Evolutionary conservation across 1,140 invertebrate species (phyloP).

Genomic region (Ceratina japonica): DNA sequence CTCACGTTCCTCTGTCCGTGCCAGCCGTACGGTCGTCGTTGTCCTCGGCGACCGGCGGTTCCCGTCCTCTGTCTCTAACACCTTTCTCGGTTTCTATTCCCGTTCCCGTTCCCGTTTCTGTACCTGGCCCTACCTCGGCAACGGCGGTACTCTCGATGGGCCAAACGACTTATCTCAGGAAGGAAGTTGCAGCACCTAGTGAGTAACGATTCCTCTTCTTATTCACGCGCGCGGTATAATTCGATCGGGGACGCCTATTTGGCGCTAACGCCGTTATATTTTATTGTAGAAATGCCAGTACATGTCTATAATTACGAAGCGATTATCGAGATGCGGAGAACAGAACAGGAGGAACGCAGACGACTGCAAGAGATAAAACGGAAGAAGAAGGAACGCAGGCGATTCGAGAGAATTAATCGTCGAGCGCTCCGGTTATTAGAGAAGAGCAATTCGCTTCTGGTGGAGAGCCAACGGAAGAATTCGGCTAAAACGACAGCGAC

Average conservation of each 20-base stretch:
- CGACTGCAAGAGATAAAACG: slow-evolving; percentile 69
- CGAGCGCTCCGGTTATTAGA: slow-evolving; percentile 69
- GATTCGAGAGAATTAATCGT: slow-evolving; percentile 67
- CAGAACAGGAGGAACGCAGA: slow-evolving; percentile 76
- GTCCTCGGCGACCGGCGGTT: slow-evolving; percentile 19
- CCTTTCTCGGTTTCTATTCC: slow-evolving; percentile 66
- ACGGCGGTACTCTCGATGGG: slow-evolving; percentile 9
- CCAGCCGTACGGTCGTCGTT: too few species aligned
- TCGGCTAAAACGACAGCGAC: background rate
- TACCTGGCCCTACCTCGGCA: slow-evolving; percentile 43
- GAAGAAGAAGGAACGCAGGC: slow-evolving; percentile 68
- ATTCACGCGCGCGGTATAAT: too few species aligned
- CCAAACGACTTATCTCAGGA: slow-evolving; percentile 47
- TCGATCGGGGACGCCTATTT: too few species aligned
- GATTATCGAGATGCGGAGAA: slow-evolving; percentile 73
- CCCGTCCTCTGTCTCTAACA: slow-evolving; percentile 19
- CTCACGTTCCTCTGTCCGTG: too few species aligned
- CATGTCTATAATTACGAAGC: slow-evolving; percentile 77
- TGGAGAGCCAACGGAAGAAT: slow-evolving; percentile 6
- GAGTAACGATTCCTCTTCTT: slow-evolving; percentile 5
- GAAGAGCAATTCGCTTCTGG: slow-evolving; percentile 52
- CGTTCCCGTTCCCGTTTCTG: slow-evolving; percentile 62
- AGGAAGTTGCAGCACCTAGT: slow-evolving; percentile 54
- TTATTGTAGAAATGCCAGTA: slow-evolving; percentile 50
- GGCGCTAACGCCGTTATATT: too few species aligned